Evolutionary conservation across 1,140 invertebrate species (phyloP).

Genomic region (Episyrphus balteatus): DNA sequence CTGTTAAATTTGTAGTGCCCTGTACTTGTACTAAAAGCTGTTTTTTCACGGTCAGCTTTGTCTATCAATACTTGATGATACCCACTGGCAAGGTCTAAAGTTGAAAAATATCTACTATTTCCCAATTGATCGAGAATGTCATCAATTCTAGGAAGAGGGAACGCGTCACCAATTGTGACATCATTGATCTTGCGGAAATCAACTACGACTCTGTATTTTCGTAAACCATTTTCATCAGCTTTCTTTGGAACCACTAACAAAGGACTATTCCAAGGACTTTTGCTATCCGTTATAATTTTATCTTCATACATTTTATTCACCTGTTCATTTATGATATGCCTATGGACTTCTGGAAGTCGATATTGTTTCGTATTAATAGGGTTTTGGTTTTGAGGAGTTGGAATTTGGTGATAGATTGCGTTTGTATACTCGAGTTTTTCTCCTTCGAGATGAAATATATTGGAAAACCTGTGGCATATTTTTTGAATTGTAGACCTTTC

Average conservation of each 20-base stretch:
- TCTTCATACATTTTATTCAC: conserved; percentile 16
- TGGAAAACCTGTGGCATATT: too few species aligned
- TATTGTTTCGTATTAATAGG: too few species aligned
- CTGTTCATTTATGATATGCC: conserved; percentile 19
- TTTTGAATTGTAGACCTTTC: too few species aligned
- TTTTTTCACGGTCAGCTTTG: conserved; percentile 31
- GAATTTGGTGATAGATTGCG: too few species aligned
- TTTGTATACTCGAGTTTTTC: too few species aligned
- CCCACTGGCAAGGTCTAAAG: conserved; percentile 34
- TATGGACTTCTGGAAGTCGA: conserved; percentile 21
- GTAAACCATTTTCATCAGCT: neutral
- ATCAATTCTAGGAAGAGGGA: conserved; percentile 39
- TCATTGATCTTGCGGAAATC: too few species aligned
- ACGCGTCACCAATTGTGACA: conserved; percentile 36
- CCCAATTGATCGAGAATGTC: conserved; percentile 34
- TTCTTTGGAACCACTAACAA: conserved; percentile 10
- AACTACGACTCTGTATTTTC: too few species aligned
- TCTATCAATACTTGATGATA: conserved; percentile 39
- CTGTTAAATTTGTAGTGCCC: conserved; percentile 34
- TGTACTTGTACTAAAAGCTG: conserved; percentile 31
- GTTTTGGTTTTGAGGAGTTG: too few species aligned
- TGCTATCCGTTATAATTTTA: conserved; percentile 2
- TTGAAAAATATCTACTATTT: conserved; percentile 27
- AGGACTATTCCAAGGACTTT: conserved; percentile 1
- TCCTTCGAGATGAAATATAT: too few species aligned